Base-by-base conservation (phyloP, 2,888 invertebrate species). In the Epistrophella euchroma region DNA sequence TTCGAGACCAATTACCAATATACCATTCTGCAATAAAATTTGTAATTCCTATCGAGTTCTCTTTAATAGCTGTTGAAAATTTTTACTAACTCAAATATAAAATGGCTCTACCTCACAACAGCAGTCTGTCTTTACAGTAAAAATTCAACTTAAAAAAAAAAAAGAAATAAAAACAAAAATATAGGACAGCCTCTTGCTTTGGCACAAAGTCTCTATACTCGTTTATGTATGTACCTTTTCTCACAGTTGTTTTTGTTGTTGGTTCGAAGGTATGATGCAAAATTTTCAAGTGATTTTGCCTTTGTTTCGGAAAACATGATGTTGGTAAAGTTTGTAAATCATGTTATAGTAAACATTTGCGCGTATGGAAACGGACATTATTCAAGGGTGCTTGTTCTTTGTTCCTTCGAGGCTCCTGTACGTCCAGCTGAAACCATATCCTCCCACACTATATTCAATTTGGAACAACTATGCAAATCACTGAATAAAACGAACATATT, bases 291-390 rank as follows among this genome's bases (percentile, higher is more conserved):
- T 58, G 68, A 62, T 45, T 62, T 60, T 22, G 37, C 78, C 68
- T 77, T 83, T 78, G 83, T 83, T 47, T 40, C 56, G 62, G 70
- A 50, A 68, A 83, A 83, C 78, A 78, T 70, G 60, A 83, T 74
- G 78, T 70, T 74, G 78, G 68, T 83, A 70, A 79, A 66, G 50
- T 70, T 80, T 84, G 71, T 70, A 75, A 84, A 74, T 74, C 83
- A 83, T 83, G 83, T 79, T 74, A n/a, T n/a, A 71, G 74, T 75
- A 79, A 71, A 74, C 62, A 60, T 25, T 58, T 80, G 75, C 72
- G 82, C 76, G 82, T 76, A 76, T 80, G 66, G 68, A 62, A 73
- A 55, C 58, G 71, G 55, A 60, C 60, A 68, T 55, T 56, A 40
- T 71, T 45, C 52, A 45, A 73, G 77, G 62, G 56, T 62, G 25